Conservation (phyloP, 2,797 vertebrate species). For the Anolis apletophallus region DNA sequence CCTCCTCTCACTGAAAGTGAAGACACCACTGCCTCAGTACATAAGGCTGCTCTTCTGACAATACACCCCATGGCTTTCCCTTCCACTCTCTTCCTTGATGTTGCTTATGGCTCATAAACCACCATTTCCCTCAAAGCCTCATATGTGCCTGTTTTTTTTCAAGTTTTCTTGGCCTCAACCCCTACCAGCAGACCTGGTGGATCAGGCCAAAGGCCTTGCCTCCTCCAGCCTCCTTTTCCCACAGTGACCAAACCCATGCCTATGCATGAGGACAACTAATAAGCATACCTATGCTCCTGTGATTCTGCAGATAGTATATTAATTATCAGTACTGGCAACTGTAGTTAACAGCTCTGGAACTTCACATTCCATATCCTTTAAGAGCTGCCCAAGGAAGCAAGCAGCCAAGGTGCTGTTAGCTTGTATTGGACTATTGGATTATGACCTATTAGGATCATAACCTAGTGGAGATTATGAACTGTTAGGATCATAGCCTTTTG, state of each 20-base stretch:
- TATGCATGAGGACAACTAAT: background rate
- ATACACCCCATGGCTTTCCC: background rate
- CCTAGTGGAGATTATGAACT: too few relatives aligned
- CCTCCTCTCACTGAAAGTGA: background rate
- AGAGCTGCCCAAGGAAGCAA: background rate
- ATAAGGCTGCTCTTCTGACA: background rate
- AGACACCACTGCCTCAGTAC: background rate
- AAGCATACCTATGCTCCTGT: background rate
- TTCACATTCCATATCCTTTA: background rate
- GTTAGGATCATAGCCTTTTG: too few relatives aligned
- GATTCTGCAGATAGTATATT: background rate
- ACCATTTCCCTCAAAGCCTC: too few relatives aligned
- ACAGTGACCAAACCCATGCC: too few relatives aligned
- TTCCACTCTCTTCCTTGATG: background rate
- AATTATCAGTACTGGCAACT: background rate
- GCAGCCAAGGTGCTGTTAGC: too few relatives aligned
- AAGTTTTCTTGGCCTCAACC: background rate
- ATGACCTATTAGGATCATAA: too few relatives aligned
- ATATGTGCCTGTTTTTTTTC: too few relatives aligned
- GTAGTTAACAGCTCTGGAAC: background rate
- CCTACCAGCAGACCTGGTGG: background rate
- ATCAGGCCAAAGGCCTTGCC: background rate
- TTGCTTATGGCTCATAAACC: background rate
- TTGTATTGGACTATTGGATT: too few relatives aligned
- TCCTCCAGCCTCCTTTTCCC: background rate